Evolutionary conservation across 1,140 invertebrate genomes (phyloP).

Genomic region (Cardiocondyla obscurior): DNA sequence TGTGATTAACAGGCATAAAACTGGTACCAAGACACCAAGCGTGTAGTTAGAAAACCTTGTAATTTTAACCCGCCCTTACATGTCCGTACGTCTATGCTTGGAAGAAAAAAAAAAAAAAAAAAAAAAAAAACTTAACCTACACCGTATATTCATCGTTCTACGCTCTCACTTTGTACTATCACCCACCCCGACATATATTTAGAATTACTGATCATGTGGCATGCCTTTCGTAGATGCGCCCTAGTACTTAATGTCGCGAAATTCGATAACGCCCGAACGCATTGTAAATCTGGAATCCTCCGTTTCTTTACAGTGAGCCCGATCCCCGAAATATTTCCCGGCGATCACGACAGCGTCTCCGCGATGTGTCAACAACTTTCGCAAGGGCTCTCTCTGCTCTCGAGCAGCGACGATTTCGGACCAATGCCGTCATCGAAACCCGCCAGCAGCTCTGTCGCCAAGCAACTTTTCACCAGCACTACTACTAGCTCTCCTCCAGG

Average conservation of each 20-base stretch:
- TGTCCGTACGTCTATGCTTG: slow-evolving; percentile 14
- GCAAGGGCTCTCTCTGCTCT: slow-evolving; percentile 91
- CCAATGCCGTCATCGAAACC: slow-evolving; percentile 81
- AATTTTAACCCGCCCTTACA: neutral
- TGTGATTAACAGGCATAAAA: slow-evolving; percentile 9
- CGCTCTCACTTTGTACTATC: neutral
- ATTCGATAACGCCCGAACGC: neutral
- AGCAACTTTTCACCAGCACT: slow-evolving; percentile 73
- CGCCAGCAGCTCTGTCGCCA: slow-evolving; percentile 74
- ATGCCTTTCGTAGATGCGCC: slow-evolving; percentile 62
- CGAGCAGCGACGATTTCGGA: slow-evolving; percentile 87
- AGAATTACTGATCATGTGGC: slow-evolving; percentile 55
- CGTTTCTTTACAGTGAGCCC: slow-evolving; percentile 86
- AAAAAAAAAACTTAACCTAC: slow-evolving; percentile 11
- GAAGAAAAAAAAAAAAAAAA: slow-evolving; percentile 14
- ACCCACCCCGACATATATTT: slow-evolving; percentile 4
- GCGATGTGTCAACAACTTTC: slow-evolving; percentile 95
- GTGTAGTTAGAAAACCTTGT: slow-evolving; percentile 52
- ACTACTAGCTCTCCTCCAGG: slow-evolving; percentile 74
- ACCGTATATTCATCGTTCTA: slow-evolving; percentile 1
- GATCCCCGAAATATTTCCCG: slow-evolving; percentile 92
- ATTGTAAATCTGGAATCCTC: slow-evolving; percentile 44
- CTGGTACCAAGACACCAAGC: slow-evolving; percentile 17
- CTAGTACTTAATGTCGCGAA: slow-evolving; percentile 60
- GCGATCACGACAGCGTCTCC: slow-evolving; percentile 90